These are phyloP conservation scores for Oligia fasciuncula DNA, from an alignment of 2,888 invertebrate genomes.

Conservation along the genomic window DNA sequence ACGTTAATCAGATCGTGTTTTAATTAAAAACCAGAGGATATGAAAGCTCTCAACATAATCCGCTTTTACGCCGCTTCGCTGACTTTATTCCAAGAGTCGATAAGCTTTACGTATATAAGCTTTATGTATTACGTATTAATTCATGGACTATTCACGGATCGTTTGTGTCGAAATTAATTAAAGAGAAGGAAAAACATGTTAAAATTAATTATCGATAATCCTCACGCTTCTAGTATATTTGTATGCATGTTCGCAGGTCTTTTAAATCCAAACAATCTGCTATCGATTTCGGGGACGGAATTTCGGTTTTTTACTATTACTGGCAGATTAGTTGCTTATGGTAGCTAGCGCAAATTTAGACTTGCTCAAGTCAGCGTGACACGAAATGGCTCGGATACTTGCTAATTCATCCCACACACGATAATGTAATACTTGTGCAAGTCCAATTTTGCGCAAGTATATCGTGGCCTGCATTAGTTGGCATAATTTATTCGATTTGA, in stretches of 20 bases:
- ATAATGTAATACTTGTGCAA: neutral
- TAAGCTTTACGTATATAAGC: constrained; percentile 20
- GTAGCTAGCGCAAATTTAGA: neutral
- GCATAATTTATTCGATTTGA: neutral
- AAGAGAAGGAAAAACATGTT: neutral
- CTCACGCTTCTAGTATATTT: neutral
- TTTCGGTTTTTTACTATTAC: neutral
- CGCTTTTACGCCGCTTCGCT: constrained; percentile 34
- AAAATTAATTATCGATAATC: constrained; percentile 13
- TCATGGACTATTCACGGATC: constrained; percentile 40
- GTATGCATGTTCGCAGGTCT: neutral
- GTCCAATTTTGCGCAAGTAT: neutral
- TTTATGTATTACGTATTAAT: constrained; percentile 27
- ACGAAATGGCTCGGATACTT: neutral
- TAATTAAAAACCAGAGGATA: constrained; percentile 34
- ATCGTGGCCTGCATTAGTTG: neutral
- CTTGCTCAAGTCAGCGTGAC: neutral
- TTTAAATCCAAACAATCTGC: neutral
- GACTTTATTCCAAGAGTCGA: constrained; percentile 37
- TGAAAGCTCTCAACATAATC: constrained; percentile 30
- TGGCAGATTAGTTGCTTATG: neutral
- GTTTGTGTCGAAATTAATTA: constrained; percentile 49
- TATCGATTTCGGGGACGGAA: neutral
- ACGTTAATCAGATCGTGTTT: constrained; percentile 35
- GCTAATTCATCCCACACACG: neutral